Evolutionary conservation across 2,797 vertebrate genomes (phyloP).

Genomic region (Dallia pectoralis): DNA sequence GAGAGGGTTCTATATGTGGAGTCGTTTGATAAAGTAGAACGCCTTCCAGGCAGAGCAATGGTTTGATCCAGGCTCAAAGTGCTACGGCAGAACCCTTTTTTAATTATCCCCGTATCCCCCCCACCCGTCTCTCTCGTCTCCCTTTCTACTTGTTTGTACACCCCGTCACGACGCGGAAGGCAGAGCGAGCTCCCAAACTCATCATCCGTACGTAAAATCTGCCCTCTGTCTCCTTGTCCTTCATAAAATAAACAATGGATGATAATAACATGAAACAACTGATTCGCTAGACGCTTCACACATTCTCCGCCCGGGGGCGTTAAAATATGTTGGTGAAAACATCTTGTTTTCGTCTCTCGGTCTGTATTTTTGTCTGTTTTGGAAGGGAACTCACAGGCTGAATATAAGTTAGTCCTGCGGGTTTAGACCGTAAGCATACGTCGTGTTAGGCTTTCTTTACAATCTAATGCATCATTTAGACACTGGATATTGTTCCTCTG

Average conservation of each 20-base stretch:
- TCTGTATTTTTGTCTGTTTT: background rate
- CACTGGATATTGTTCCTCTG: background rate
- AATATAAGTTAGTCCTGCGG: background rate
- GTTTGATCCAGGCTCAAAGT: conserved; percentile 47
- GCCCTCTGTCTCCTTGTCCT: background rate
- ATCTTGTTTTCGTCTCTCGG: background rate
- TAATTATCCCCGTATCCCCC: conserved; percentile 49
- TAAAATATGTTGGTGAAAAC: background rate
- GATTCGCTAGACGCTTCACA: conserved; percentile 16
- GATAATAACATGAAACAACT: background rate
- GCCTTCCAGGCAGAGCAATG: conserved; percentile 28
- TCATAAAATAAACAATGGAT: too few species aligned
- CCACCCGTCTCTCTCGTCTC: conserved; percentile 15
- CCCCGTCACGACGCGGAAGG: conserved; percentile 24
- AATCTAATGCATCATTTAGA: background rate
- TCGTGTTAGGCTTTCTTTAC: background rate
- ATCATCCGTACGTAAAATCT: conserved; percentile 11
- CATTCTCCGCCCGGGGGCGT: conserved; percentile 16
- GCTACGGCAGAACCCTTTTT: conserved; percentile 42
- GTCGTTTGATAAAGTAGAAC: conserved; percentile 45
- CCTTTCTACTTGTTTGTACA: background rate
- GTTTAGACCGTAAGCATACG: background rate
- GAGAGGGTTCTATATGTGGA: conserved; percentile 3
- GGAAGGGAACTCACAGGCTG: background rate
- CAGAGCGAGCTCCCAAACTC: conserved; percentile 8